phyloP scores from a whole-genome alignment of 2,797 vertebrate species.

The Aulostomus chinensis region DNA sequence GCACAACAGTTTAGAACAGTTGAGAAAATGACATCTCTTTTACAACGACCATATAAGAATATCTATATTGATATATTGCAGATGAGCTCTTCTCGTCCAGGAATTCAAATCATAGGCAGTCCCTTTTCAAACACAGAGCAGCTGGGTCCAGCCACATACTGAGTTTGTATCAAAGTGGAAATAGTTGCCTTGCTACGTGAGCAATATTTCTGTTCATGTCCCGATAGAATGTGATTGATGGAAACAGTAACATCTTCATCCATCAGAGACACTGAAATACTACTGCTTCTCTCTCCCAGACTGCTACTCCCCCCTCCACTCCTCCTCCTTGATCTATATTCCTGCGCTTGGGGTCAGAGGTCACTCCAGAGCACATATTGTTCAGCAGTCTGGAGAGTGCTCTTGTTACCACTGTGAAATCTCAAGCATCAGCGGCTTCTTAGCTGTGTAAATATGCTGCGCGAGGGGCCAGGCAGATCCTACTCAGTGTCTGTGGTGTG shows the following conservation, averaged over 20 bases:
- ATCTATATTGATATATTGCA: too few relatives aligned
- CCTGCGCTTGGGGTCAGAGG: conserved; percentile 62
- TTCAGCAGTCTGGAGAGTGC: conserved; percentile 61
- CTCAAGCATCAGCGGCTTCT: conserved; percentile 49
- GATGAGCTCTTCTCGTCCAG: too few relatives aligned
- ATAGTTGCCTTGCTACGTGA: conserved; percentile 47
- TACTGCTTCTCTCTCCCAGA: conserved; percentile 14
- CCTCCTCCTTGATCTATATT: conserved; percentile 56
- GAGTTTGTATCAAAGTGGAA: conserved; percentile 24
- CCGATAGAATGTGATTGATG: conserved; percentile 50
- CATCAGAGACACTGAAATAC: conserved; percentile 45
- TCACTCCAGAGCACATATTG: conserved; percentile 60
- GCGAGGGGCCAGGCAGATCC: conserved; percentile 27
- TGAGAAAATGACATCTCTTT: too few relatives aligned
- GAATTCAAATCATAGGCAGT: too few relatives aligned
- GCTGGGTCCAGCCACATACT: too few relatives aligned
- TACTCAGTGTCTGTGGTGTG: conserved; percentile 26
- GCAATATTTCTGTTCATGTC: conserved; percentile 39
- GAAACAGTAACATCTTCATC: conserved; percentile 41
- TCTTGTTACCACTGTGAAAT: conserved; percentile 72
- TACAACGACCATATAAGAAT: too few relatives aligned
- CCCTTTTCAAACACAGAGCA: too few relatives aligned
- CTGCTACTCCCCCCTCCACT: conserved; percentile 26
- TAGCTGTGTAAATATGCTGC: conserved; percentile 57
- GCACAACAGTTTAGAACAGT: too few relatives aligned